A percentile compares a stretch with the other conserved stretches of the same genome.
These are phyloP conservation scores for Eupithecia dodoneata DNA, from an alignment of 2,888 invertebrate genomes.

Conservation along the genomic window DNA sequence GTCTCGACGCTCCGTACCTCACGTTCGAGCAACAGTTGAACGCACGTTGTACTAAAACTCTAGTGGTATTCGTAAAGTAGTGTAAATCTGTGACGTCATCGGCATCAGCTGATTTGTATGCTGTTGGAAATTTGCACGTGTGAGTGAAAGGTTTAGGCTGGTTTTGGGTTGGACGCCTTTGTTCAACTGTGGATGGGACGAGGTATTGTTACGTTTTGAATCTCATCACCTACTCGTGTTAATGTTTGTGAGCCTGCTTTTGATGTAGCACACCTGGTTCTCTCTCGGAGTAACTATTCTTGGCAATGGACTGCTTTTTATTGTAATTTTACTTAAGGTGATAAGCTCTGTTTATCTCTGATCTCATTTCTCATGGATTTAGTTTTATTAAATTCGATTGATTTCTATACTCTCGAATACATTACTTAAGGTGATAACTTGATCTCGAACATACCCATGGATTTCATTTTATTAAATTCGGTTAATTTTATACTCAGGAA, in stretches of 20 bases:
- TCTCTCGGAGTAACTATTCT: not conserved
- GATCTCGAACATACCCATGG: too few relatives aligned
- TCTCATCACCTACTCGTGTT: constrained; percentile 1
- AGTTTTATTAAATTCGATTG: not conserved
- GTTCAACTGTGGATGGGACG: constrained; percentile 13
- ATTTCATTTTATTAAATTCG: too few relatives aligned
- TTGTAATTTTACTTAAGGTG: not conserved
- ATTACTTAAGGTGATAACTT: not conserved
- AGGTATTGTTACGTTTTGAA: constrained; percentile 12
- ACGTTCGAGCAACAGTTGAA: constrained; percentile 49
- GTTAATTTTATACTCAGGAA: too few relatives aligned
- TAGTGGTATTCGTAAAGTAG: constrained; percentile 28
- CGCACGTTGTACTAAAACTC: constrained; percentile 8
- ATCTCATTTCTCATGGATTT: not conserved
- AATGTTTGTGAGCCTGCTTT: not conserved
- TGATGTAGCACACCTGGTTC: not conserved
- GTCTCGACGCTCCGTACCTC: constrained; percentile 48
- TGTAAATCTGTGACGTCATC: constrained; percentile 38
- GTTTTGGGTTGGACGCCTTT: constrained; percentile 16
- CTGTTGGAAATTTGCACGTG: constrained; percentile 16
- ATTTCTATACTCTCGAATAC: not conserved
- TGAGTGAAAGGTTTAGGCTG: constrained; percentile 5
- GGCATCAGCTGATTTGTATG: constrained; percentile 39
- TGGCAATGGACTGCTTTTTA: not conserved
- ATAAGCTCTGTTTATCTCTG: not conserved